Conservation (phyloP, 2,113 vertebrate species). For the Myotis davidii region DNA sequence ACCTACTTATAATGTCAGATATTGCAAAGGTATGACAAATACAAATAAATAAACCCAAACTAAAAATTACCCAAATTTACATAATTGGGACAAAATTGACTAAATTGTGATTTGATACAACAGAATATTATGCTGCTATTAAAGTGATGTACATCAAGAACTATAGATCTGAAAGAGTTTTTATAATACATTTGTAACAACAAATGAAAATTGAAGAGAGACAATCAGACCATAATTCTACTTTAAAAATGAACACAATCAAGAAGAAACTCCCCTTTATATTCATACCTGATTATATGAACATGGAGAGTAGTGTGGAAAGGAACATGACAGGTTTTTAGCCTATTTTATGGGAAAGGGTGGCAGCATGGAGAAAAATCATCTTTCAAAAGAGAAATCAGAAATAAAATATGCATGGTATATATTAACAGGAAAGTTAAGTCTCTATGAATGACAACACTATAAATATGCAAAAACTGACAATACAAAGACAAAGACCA, state of each 20-base stretch:
- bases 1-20: neutral
- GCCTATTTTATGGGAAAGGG: neutral
- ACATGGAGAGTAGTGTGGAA: neutral
- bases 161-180: neutral
- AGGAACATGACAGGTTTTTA: neutral
- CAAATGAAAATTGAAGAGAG: neutral
- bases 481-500: neutral
- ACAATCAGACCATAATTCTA: neutral
- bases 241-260: neutral
- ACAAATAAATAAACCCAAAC: neutral
- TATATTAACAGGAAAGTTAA: neutral
- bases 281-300: neutral
- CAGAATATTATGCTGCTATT: neutral
- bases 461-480: neutral
- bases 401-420: neutral
- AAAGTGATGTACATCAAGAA: neutral
- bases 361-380: neutral
- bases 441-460: neutral
- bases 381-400: neutral
- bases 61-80: neutral
- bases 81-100: neutral
- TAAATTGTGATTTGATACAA: neutral
- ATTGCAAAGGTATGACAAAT: neutral
- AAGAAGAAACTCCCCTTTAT: neutral
- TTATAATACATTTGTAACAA: neutral